These are phyloP conservation scores for Nomada fucata DNA, from an alignment of 2,888 invertebrate species.

Conservation along the genomic window DNA sequence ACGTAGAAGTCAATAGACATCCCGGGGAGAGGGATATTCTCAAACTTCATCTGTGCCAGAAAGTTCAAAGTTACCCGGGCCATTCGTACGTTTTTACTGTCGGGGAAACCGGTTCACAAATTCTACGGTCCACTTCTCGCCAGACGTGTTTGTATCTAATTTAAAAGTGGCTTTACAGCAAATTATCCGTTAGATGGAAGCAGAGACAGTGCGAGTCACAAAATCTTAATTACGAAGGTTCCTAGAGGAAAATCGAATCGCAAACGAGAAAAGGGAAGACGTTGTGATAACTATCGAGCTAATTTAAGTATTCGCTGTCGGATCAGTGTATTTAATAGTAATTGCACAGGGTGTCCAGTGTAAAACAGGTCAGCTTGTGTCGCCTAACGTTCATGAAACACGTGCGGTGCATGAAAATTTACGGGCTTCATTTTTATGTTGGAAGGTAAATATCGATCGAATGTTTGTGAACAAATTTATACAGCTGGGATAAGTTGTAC, in stretches of 20 bases:
- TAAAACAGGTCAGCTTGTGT: too few relatives aligned
- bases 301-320: too few relatives aligned
- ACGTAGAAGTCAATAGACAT: slow-evolving; percentile 1
- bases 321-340: too few relatives aligned
- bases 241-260: too few relatives aligned
- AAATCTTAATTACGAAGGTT: not conserved
- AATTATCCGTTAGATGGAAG: slow-evolving; percentile 5
- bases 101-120: slow-evolving; percentile 34
- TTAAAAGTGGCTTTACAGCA: not conserved
- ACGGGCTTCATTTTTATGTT: too few relatives aligned
- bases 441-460: too few relatives aligned
- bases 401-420: too few relatives aligned
- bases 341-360: too few relatives aligned
- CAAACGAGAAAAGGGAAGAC: not conserved
- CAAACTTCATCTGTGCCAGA: slow-evolving; percentile 5
- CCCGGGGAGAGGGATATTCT: not conserved
- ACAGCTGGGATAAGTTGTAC: too few relatives aligned
- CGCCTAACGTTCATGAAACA: too few relatives aligned
- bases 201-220: not conserved
- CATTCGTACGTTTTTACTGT: slow-evolving; percentile 1
- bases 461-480: too few relatives aligned
- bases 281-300: not conserved
- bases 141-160: slow-evolving; percentile 7
- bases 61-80: slow-evolving; percentile 17
- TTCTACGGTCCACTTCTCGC: slow-evolving; percentile 22